These are phyloP conservation scores for Acrocephalus kingi DNA, from an alignment of 2,113 vertebrate species.

Conservation along the genomic window DNA sequence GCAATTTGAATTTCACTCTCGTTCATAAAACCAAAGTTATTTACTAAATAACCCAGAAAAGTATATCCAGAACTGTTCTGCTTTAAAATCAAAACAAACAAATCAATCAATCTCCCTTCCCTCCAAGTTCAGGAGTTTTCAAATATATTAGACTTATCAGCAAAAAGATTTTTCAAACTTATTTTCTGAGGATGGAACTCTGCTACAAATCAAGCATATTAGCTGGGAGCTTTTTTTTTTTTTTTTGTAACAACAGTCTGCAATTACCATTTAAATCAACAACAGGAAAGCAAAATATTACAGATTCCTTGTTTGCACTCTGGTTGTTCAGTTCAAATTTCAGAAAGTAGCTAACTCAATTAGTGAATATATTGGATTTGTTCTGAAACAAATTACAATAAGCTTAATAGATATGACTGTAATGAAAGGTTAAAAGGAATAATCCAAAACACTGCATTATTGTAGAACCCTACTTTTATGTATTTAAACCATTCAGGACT, in stretches of 20 bases:
- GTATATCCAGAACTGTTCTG: background rate
- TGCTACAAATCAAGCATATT: background rate
- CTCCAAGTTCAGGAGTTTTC: background rate
- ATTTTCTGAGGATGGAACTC: background rate
- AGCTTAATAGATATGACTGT: background rate
- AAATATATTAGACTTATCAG: background rate
- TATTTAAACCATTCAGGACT: background rate
- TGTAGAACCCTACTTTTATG: background rate
- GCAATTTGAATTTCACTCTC: background rate
- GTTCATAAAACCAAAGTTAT: background rate
- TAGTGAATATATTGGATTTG: background rate
- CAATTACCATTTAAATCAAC: background rate
- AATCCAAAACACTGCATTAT: background rate
- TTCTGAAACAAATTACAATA: background rate
- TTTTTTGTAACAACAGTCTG: background rate
- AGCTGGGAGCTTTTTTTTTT: background rate
- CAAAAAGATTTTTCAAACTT: background rate
- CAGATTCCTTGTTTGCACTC: background rate
- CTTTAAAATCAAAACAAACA: background rate
- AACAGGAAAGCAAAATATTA: background rate
- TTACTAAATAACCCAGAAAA: background rate
- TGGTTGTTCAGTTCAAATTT: background rate
- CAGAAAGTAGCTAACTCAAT: background rate
- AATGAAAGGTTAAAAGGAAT: slow-evolving; percentile 19
- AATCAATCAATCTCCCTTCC: background rate